Base-by-base conservation (phyloP, 2,113 vertebrate genomes). In the Irena cyanogastra region DNA sequence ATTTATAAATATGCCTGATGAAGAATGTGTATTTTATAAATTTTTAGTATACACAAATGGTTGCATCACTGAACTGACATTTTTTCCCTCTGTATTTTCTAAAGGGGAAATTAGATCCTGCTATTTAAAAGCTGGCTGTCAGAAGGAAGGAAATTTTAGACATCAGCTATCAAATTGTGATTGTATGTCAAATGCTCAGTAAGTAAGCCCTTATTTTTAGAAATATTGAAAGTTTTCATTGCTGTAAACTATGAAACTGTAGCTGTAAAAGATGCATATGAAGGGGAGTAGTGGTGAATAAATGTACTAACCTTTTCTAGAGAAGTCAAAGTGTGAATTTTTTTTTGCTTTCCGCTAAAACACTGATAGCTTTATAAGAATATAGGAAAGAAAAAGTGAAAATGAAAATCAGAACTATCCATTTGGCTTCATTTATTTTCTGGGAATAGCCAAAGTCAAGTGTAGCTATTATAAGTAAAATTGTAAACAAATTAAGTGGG, bases 21-120 rank as follows among this genome's bases (percentile, higher is more conserved):
- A 68, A 56, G 52, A 81, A 71, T 64, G 5, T 42, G 9, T 72
- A 71, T 87, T 71, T 81, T 26, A 59, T 75, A 42, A 41, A 28
- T 53, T 71, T 44, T 26, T 16, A 80, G 3, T 76, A 15, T 82
- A 52, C 41, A 93, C 23, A 93, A 83, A 89, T 70, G 5, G 56
- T 79, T 6, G 1, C 49, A 75, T 90, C 16, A 23, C 54, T 63
- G 63, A 95, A 78, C 61, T 61, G 60, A 60, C 53, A 45, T 68
- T 81, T 59, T 87, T 81, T 45, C 41, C 30, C 33, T 69, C 45
- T 93, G 5, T 50, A 4, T 95, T 57, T 68, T 93, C 90, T 94
- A 13, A 96, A 98, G 98, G 98, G 41, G 98, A 98, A 87, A 97
- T 98, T 90, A 96, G 93, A 75, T 98, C 98, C 85, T 98, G 97